Base-by-base conservation (phyloP, 2,113 vertebrate species). In the Lophochroa leadbeateri region DNA sequence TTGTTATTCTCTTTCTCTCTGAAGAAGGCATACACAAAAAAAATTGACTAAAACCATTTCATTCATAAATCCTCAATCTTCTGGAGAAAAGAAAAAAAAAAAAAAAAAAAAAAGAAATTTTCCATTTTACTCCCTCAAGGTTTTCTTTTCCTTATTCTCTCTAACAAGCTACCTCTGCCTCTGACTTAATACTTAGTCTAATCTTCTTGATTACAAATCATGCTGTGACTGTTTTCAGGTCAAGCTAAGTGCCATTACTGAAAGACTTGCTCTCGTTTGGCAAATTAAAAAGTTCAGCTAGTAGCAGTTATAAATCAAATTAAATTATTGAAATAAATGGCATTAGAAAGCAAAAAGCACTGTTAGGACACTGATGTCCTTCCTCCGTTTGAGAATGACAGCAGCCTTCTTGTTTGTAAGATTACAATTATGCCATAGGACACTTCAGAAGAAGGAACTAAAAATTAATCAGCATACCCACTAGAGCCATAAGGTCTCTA, bases 361-460 rank as follows among this genome's bases (percentile, higher is more conserved):
- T 76, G 63, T 28, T 20, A 41, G 0, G 0, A 55, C 0, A 0
- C 0, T 23, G 5, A 77, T 21, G 17, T 13, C 80, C 53, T 63
- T 74, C 58, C 50, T 64, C 58, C 77, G 35, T 18, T 20, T 10
- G 29, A 90, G 39, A 89, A 88, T 4, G 35, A 61, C 50, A 86
- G 35, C 68, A 63, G 29, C 60, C 33, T 3, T 44, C 52, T 50
- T 47, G 15, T 46, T 81, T 50, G 1, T 46, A n/a, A 58, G 37
- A 19, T 46, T n/a, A 70, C 74, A 90, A 60, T 35, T 47, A 55
- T 11, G 27, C 7, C 60, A 68, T 17, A 86, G 50, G 90, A 16
- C 7, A 58, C 46, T 70, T 65, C 19, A 78, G 13, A 53, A 61
- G 72, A 74, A 57, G 21, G 21, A 89, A 82, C 6, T 77, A 86